These are phyloP conservation scores for Dallia pectoralis DNA, from an alignment of 2,797 vertebrate species.

Conservation along the genomic window DNA sequence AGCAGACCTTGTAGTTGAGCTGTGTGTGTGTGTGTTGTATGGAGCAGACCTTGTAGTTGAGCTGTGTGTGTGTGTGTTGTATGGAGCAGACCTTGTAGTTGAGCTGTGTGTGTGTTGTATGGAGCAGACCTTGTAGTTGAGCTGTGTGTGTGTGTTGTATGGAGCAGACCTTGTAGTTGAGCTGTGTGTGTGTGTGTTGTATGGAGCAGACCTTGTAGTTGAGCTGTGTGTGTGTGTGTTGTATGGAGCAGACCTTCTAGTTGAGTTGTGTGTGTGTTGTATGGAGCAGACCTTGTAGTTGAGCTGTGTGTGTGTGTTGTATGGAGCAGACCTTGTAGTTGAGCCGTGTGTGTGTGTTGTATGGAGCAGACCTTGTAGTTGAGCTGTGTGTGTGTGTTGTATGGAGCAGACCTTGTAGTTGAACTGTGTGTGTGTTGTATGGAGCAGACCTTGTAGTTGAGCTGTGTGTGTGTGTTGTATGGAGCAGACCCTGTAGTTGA, in stretches of 20 bases:
- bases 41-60: conserved; percentile 91
- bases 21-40: background rate
- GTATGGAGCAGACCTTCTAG: conserved; percentile 83
- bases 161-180: conserved; percentile 91
- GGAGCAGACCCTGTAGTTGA: conserved; percentile 91
- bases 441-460: background rate
- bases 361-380: conserved; percentile 88
- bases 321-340: too few relatives aligned
- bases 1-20: too few relatives aligned
- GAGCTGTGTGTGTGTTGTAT: background rate
- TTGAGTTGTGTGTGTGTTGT: conserved; percentile 98
- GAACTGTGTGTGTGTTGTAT: background rate
- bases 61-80: too few relatives aligned
- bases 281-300: too few relatives aligned
- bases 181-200: too few relatives aligned
- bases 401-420: too few relatives aligned
- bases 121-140: background rate
- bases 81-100: too few relatives aligned
- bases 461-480: background rate
- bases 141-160: background rate
- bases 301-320: background rate
- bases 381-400: too few relatives aligned
- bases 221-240: background rate
- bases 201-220: too few relatives aligned
- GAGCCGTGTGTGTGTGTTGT: background rate